phyloP scores from a whole-genome alignment of 2,113 vertebrate genomes.

The Albula glossodonta region DNA sequence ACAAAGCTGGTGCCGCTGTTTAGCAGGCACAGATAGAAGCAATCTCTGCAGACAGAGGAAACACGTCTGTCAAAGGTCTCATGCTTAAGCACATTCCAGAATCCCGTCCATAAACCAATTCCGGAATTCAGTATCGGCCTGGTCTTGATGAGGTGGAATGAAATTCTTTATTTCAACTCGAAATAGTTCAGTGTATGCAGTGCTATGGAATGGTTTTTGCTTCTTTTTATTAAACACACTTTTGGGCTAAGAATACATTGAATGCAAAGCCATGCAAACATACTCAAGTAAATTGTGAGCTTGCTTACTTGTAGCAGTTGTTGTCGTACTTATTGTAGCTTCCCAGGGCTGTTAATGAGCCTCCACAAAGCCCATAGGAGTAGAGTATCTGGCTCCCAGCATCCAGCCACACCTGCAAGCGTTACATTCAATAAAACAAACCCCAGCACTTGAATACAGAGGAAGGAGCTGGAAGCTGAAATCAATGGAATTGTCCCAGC shows the following conservation, averaged over 20 bases:
- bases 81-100: neutral
- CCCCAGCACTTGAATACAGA: neutral
- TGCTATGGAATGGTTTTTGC: too few relatives aligned
- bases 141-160: neutral
- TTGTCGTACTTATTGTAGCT: conserved; percentile 77
- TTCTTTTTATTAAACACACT: too few relatives aligned
- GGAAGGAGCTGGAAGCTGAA: neutral
- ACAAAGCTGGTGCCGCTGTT: conserved; percentile 90
- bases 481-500: too few relatives aligned
- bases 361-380: conserved; percentile 73
- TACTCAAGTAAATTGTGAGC: neutral
- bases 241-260: too few relatives aligned
- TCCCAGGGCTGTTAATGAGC: conserved; percentile 68
- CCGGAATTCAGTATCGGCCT: neutral
- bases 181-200: too few relatives aligned
- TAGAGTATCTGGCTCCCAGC: conserved; percentile 75
- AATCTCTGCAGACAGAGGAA: conserved; percentile 72
- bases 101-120: neutral
- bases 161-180: too few relatives aligned
- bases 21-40: conserved; percentile 83
- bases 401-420: conserved; percentile 74
- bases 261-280: too few relatives aligned
- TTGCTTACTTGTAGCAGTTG: conserved; percentile 70
- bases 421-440: neutral
- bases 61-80: neutral